Evolutionary conservation across 2,113 vertebrate genomes (phyloP), one percentile per base, ranked within the genome.

Genomic region (Pseudorhombus dupliciocellatus): DNA sequence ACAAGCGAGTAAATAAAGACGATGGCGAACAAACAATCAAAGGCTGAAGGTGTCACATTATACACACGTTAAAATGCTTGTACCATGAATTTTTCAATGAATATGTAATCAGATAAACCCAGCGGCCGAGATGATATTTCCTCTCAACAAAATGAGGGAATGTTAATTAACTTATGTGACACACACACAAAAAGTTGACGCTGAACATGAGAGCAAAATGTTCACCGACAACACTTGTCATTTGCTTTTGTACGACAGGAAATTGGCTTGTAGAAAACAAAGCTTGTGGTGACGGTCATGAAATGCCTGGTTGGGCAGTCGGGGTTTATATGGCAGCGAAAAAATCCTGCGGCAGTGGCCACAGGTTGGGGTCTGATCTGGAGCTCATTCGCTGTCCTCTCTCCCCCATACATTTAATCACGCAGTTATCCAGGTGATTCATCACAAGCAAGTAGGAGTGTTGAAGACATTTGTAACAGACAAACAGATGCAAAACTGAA

Each of bases 41-140:
- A 59, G 21, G n/a, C 30, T 56, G 8, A 54, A n/a, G 46, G 24
- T 52, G 44, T 53, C 34, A 28, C 28, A 25, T 66, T 42, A 20
- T 25, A 37, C 21, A 24, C 26, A 28, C 12, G 24, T 66, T 48
- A 24, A 48, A 70, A 18, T 5, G 21, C 24, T 2, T 53, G 31
- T 34, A 25, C 21, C 57, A 48, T n/a, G n/a, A 53, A 10, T 44
- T 52, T 51, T 75, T 59, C 34, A 68, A 44, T 34, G n/a, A 61
- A 46, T 46, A 55, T 57, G 40, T 31, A 55, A 48, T 63, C 1
- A 34, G 21, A 63, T 48, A 31, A 63, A 46, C 15, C 15, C 25
- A 15, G 24, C 51, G n/a, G 50, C 20, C 14, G 1, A 28, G 22
- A 40, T 34, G 21, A n/a, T 56, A 3, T 59, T 50, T 58, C 59